Evolutionary conservation across 1,140 invertebrate genomes (phyloP).

Genomic region (Dufourea novaeangliae): DNA sequence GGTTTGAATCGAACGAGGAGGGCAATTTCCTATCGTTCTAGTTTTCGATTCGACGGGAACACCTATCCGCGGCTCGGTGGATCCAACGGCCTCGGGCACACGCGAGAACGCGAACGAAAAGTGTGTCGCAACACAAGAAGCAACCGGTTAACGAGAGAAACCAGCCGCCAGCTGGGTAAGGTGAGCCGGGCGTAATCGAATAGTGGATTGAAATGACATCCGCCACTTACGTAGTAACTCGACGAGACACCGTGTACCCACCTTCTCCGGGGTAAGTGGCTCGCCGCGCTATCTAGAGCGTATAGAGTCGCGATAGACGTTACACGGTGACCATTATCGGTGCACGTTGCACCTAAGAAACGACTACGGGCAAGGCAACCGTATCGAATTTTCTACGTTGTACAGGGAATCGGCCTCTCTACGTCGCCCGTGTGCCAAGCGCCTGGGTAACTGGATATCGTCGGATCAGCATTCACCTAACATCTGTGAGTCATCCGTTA

Average conservation of each 20-base stretch:
- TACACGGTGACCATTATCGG: conserved; percentile 63
- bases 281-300: conserved; percentile 49
- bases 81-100: background rate
- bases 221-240: conserved; percentile 68
- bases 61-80: background rate
- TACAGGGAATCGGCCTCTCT: conserved; percentile 33
- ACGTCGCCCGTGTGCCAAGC: background rate
- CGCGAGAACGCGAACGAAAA: background rate
- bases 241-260: conserved; percentile 59
- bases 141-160: conserved; percentile 65
- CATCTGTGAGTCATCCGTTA: conserved; percentile 24
- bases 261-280: conserved; percentile 49
- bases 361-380: conserved; percentile 14
- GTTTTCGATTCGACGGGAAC: background rate
- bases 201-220: conserved; percentile 70
- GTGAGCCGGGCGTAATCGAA: conserved; percentile 64
- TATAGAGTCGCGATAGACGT: conserved; percentile 48
- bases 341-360: conserved; percentile 58
- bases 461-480: conserved; percentile 13
- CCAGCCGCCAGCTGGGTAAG: conserved; percentile 34
- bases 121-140: conserved; percentile 43
- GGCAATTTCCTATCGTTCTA: background rate
- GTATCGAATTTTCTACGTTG: conserved; percentile 60
- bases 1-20: too few relatives aligned
- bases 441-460: conserved; percentile 39